These are phyloP conservation scores for Monomorium pharaonis DNA, from an alignment of 1,140 invertebrate genomes.

Conservation along the genomic window DNA sequence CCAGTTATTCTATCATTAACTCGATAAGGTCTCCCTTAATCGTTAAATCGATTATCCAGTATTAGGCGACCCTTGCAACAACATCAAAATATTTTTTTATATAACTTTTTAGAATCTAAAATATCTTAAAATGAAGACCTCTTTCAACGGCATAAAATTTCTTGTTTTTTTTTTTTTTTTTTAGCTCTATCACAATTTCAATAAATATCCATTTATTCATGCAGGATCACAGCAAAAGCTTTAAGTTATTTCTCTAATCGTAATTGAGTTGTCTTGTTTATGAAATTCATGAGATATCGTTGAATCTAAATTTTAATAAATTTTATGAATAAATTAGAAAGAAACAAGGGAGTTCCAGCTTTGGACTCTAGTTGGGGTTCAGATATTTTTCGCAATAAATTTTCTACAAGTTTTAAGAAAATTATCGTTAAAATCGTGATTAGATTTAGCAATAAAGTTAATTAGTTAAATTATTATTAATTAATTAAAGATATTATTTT, in stretches of 20 bases:
- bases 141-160: background rate
- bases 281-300: background rate
- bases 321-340: background rate
- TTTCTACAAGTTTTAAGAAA: too few relatives aligned
- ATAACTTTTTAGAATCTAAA: background rate
- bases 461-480: too few relatives aligned
- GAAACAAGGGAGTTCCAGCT: too few relatives aligned
- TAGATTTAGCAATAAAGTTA: too few relatives aligned
- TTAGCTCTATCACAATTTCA: background rate
- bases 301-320: background rate
- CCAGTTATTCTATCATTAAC: background rate
- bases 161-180: background rate
- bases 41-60: background rate
- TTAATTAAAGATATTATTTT: too few relatives aligned
- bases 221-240: background rate
- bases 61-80: background rate
- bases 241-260: background rate
- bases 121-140: background rate
- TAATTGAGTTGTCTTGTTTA: background rate
- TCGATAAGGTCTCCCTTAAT: constrained; percentile 1
- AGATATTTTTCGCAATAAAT: too few relatives aligned
- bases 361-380: too few relatives aligned
- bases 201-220: background rate
- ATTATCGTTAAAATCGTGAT: too few relatives aligned
- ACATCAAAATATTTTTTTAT: background rate